Percentiles rank a stretch among this genome's conserved stretches.
These are phyloP conservation scores for Pteruthius melanotis DNA, from an alignment of 2,113 vertebrate genomes.

Conservation along the genomic window DNA sequence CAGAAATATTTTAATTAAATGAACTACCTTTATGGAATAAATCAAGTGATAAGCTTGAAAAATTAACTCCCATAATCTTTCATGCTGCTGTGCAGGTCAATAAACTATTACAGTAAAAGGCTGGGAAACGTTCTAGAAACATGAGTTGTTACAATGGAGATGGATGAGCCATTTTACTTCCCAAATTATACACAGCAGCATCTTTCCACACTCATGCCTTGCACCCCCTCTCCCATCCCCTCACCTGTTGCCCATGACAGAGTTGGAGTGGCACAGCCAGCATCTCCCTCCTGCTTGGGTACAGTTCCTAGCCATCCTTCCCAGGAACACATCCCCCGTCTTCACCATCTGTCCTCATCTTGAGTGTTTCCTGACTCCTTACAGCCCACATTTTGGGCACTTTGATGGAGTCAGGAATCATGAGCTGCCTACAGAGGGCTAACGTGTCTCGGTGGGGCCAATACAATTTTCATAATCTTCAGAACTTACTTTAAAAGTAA, in stretches of 20 bases:
- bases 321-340: background rate
- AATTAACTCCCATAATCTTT: constrained; percentile 38
- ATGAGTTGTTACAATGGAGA: background rate
- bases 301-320: background rate
- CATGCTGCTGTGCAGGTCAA: constrained; percentile 7
- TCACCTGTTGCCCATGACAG: background rate
- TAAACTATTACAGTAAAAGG: constrained; percentile 39
- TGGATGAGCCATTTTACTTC: background rate
- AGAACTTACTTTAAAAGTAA: background rate
- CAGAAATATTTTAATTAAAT: constrained; percentile 52
- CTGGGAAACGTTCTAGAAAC: constrained; percentile 24
- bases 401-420: background rate
- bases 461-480: background rate
- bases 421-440: background rate
- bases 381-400: background rate
- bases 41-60: constrained; percentile 47
- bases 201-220: background rate
- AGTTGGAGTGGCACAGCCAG: background rate
- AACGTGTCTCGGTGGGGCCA: background rate
- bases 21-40: constrained; percentile 33
- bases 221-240: background rate
- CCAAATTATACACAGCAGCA: background rate
- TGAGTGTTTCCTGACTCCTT: background rate
- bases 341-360: background rate
- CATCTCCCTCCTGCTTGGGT: background rate